These are phyloP conservation scores for Eremobia ochroleuca DNA, from an alignment of 2,888 invertebrate species.

Conservation along the genomic window DNA sequence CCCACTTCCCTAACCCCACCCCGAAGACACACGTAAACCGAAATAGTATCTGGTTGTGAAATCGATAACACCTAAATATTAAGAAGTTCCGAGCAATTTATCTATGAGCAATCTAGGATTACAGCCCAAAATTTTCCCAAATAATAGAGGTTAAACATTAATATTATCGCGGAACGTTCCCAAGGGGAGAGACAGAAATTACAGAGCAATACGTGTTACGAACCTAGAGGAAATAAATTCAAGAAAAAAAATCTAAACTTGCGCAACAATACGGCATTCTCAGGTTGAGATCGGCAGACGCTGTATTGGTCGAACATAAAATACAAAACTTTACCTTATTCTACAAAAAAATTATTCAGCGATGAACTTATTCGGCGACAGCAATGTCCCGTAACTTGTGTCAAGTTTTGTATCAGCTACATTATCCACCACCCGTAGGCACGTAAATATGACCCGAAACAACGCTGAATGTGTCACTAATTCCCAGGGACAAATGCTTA, in stretches of 20 bases:
- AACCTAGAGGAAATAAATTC: not conserved
- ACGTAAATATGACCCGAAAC: not conserved
- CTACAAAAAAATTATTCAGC: not conserved
- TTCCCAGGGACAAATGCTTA: too few relatives aligned
- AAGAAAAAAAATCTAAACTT: not conserved
- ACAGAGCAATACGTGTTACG: constrained; percentile 16
- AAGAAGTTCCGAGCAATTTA: constrained; percentile 39
- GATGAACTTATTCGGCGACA: not conserved
- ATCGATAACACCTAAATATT: constrained; percentile 30
- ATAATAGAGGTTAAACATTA: constrained; percentile 25
- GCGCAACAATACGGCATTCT: not conserved
- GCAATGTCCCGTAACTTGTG: not conserved
- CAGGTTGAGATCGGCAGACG: not conserved
- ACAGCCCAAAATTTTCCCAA: constrained; percentile 11
- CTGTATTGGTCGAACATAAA: too few relatives aligned
- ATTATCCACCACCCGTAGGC: not conserved
- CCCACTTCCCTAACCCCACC: not conserved
- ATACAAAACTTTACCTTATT: too few relatives aligned
- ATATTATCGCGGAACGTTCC: constrained; percentile 15
- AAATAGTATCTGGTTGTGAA: constrained; percentile 4
- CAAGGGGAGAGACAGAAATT: not conserved
- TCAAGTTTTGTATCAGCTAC: not conserved
- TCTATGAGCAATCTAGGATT: constrained; percentile 30
- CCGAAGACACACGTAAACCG: not conserved
- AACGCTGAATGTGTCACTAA: not conserved